Conservation (phyloP, 2,797 vertebrate species). For the Tolypeutes matacus region DNA sequence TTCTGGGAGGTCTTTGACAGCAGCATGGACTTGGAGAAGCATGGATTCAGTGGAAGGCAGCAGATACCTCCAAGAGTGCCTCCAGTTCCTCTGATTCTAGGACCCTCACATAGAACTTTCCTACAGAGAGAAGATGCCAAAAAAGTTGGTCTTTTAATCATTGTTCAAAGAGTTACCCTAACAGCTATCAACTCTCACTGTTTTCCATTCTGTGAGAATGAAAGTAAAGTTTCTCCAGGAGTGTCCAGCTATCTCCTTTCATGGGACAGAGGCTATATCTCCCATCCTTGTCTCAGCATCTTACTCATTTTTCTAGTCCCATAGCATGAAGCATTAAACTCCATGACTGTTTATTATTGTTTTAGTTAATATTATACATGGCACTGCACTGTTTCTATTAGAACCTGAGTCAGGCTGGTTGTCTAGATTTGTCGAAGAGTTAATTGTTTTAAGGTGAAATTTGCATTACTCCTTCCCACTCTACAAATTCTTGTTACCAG, state of each 20-base stretch:
- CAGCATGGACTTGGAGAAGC: rapidly evolving
- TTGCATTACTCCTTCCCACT: neutral
- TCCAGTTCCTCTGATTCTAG: neutral
- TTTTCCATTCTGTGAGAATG: neutral
- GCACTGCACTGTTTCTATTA: neutral
- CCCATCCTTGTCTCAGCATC: neutral
- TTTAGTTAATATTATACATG: neutral
- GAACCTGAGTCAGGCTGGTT: neutral
- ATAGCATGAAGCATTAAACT: neutral
- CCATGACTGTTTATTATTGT: neutral
- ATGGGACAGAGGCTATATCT: neutral
- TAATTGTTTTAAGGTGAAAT: neutral
- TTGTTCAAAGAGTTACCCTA: neutral
- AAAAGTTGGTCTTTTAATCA: neutral
- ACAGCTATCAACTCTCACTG: neutral
- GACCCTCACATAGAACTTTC: no score
- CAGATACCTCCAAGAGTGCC: rapidly evolving
- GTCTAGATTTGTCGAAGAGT: neutral
- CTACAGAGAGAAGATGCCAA: neutral
- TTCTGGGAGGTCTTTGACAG: neutral
- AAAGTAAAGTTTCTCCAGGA: neutral
- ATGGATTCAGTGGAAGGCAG: neutral
- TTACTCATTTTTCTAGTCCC: neutral
- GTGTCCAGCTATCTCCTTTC: neutral
- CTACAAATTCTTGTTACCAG: neutral